phyloP scores from a whole-genome alignment of 1,140 invertebrate genomes.

The Melitaea cinxia region DNA sequence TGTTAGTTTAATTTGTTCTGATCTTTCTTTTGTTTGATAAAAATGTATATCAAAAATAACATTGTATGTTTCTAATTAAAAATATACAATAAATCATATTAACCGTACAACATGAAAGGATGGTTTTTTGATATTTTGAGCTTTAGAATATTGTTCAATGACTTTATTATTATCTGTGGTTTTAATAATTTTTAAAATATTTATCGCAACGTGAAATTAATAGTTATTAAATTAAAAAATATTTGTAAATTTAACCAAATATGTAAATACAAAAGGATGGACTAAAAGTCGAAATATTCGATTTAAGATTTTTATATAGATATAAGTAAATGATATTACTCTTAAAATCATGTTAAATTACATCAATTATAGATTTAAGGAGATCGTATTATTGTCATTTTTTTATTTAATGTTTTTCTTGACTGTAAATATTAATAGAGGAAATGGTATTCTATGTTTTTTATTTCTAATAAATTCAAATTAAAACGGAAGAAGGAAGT shows the following conservation, averaged over 20 bases:
- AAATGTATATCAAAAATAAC: no score
- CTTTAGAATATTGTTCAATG: no score
- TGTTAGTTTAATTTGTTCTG: no score
- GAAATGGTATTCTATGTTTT: background rate
- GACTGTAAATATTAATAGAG: background rate
- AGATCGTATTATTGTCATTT: background rate
- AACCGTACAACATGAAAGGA: no score
- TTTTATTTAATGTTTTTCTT: background rate
- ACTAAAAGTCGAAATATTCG: conserved; percentile 19
- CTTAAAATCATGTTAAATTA: conserved; percentile 4
- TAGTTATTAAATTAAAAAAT: conserved; percentile 3
- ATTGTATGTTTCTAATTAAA: no score
- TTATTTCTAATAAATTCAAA: no score
- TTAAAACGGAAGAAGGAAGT: no score
- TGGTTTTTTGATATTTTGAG: no score
- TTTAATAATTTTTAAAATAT: background rate
- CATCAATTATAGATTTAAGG: background rate
- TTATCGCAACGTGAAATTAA: background rate
- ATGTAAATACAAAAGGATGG: conserved; percentile 15
- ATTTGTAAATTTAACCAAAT: conserved; percentile 6
- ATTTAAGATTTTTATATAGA: conserved; percentile 20
- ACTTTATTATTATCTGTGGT: background rate
- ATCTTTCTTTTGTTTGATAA: no score
- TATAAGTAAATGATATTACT: conserved; percentile 17
- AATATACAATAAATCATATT: no score